phyloP scores from a whole-genome alignment of 2,113 vertebrate species.

The Labeo rohita region DNA sequence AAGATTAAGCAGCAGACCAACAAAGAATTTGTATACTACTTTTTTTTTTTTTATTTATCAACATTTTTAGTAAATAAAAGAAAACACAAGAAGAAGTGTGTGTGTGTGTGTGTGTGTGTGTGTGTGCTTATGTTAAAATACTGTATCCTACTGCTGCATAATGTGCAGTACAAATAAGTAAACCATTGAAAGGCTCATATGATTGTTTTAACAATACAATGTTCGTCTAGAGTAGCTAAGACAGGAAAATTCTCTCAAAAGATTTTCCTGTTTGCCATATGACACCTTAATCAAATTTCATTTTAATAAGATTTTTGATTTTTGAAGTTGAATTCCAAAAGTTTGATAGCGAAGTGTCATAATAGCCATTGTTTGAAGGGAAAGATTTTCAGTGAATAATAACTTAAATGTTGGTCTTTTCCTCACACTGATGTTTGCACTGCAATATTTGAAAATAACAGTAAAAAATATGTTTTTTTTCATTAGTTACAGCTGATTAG shows the following conservation, averaged over 20 bases:
- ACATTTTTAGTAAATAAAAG: neutral
- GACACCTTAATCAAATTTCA: too few species aligned
- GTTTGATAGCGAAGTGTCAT: too few species aligned
- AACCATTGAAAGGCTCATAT: neutral
- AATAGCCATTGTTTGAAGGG: too few species aligned
- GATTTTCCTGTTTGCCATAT: too few species aligned
- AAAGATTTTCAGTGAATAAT: too few species aligned
- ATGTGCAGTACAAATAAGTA: neutral
- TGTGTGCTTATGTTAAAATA: neutral
- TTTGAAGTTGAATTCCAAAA: too few species aligned
- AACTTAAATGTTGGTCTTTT: too few species aligned
- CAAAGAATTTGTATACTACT: neutral
- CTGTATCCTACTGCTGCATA: neutral
- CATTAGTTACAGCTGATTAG: too few species aligned
- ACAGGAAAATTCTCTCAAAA: too few species aligned
- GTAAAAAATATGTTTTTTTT: neutral
- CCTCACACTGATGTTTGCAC: neutral
- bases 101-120: neutral
- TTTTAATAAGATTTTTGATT: too few species aligned
- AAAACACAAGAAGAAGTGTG: neutral
- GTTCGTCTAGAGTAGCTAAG: too few species aligned
- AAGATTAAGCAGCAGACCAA: neutral
- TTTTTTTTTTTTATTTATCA: neutral
- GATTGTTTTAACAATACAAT: neutral
- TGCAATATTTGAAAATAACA: neutral